Conservation (phyloP, 2,888 invertebrate genomes). For the Tromatobia lineatoria region DNA sequence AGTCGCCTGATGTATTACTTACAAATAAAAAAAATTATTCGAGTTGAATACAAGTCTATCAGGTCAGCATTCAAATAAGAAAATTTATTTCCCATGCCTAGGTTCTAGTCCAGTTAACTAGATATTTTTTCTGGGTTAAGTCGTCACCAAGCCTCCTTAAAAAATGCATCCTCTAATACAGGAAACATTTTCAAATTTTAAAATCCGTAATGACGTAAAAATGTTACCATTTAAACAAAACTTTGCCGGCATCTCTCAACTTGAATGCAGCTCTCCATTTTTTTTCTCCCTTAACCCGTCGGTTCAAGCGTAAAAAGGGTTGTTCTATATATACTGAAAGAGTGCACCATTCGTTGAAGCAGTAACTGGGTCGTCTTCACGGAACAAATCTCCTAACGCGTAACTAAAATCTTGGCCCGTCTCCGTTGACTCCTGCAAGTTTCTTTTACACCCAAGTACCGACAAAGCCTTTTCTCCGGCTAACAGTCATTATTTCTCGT, state of each 20-base stretch:
- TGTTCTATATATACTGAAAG: conserved; percentile 60
- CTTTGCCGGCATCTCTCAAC: not conserved
- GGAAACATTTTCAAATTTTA: no score
- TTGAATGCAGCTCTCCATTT: conserved; percentile 9
- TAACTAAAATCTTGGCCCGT: conserved; percentile 73
- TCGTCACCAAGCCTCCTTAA: no score
- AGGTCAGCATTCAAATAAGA: no score
- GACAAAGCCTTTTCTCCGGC: conserved; percentile 58
- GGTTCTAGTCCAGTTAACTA: no score
- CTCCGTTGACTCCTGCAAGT: conserved; percentile 60
- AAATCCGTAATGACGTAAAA: no score
- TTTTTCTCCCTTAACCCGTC: conserved; percentile 41
- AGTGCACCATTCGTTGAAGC: conserved; percentile 1
- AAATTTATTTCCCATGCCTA: no score
- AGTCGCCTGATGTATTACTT: no score
- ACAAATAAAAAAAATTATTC: no score
- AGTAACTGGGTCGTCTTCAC: conserved; percentile 63
- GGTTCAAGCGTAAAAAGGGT: conserved; percentile 72
- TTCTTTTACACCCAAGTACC: not conserved
- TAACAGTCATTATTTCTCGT: not conserved
- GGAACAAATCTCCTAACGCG: conserved; percentile 82
- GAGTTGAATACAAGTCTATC: no score
- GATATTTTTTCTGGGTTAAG: no score
- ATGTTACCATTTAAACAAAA: no score
- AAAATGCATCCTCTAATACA: no score